Percentiles rank a stretch among this genome's conserved stretches.
phyloP scores from a whole-genome alignment of 1,140 invertebrate genomes.

The Meloidogyne floridensis region DNA sequence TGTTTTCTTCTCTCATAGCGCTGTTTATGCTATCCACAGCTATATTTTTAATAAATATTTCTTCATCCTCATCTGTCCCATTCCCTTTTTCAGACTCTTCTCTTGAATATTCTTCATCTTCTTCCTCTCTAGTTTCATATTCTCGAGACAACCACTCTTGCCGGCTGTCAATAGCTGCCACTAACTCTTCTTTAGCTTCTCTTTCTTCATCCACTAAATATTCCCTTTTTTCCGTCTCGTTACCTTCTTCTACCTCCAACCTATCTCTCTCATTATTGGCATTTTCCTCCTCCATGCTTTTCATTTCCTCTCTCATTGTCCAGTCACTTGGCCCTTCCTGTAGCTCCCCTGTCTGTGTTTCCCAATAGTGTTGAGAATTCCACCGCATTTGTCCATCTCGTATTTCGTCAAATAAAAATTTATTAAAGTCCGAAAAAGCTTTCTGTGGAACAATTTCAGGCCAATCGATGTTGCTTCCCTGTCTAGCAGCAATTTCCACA shows the following conservation, averaged over 20 bases:
- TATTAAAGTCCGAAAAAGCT: background rate
- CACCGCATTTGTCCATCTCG: no score
- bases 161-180: conserved; percentile 3
- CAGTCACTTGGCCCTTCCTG: background rate
- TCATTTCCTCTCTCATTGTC: background rate
- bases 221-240: conserved; percentile 3
- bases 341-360: no score
- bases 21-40: background rate
- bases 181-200: background rate
- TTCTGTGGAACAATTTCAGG: background rate
- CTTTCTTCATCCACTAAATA: background rate
- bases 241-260: background rate
- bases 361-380: no score
- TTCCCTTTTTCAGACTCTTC: background rate
- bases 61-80: background rate
- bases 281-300: background rate
- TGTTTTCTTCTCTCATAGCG: background rate
- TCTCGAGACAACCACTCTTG: background rate
- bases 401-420: background rate
- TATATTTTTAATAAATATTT: background rate
- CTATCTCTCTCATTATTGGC: background rate
- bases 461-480: no score
- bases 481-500: no score
- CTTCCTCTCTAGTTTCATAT: background rate
- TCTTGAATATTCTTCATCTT: background rate